Evolutionary conservation across 2,113 vertebrate species (phyloP).

Genomic region (Bubo blakistoni): DNA sequence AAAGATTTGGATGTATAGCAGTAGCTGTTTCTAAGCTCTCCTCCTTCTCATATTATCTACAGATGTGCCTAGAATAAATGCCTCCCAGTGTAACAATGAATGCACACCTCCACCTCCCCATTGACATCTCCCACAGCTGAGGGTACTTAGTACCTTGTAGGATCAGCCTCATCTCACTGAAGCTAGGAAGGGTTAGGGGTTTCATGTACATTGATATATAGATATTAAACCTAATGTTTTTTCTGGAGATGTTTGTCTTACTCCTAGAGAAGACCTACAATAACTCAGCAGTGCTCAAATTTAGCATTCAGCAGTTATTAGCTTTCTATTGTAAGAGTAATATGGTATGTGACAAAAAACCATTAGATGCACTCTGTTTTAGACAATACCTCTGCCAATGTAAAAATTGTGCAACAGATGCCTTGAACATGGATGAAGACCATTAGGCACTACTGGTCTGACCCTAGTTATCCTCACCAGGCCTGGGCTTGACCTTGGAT

Average conservation of each 20-base stretch:
- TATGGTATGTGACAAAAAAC: background rate
- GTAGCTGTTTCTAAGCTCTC: background rate
- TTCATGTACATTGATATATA: background rate
- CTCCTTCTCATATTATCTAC: background rate
- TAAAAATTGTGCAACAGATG: background rate
- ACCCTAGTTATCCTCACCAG: background rate
- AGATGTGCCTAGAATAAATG: background rate
- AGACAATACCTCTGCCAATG: background rate
- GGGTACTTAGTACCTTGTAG: too few species aligned
- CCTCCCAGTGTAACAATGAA: background rate
- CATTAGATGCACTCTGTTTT: background rate
- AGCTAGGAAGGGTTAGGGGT: background rate
- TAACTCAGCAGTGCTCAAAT: background rate
- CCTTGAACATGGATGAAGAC: background rate
- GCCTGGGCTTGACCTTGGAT: background rate
- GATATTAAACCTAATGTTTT: background rate
- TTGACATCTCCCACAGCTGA: background rate
- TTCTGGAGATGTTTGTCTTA: too few species aligned
- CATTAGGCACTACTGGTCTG: background rate
- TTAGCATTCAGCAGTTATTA: background rate
- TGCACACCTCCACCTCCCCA: too few species aligned
- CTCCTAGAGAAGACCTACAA: background rate
- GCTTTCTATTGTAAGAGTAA: background rate
- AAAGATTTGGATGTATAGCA: background rate
- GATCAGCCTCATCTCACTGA: background rate